phyloP scores from a whole-genome alignment of 2,797 vertebrate genomes.

The Melanotaenia boesemani region DNA sequence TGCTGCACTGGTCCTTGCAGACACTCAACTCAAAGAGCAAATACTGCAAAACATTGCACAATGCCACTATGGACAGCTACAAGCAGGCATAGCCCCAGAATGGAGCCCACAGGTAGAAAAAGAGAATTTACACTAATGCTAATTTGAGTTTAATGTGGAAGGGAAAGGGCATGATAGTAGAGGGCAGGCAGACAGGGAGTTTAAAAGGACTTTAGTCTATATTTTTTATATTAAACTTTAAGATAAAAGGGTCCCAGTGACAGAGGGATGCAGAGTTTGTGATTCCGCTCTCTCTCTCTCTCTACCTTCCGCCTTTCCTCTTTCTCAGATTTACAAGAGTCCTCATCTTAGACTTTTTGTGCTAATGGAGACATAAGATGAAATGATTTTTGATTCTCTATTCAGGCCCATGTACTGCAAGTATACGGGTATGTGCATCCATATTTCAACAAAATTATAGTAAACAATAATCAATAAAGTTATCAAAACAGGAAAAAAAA shows the following conservation, averaged over 20 bases:
- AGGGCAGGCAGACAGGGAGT: constrained; percentile 19
- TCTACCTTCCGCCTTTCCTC: constrained; percentile 5
- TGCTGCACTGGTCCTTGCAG: constrained; percentile 73
- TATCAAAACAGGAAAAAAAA: constrained; percentile 78
- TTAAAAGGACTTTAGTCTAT: constrained; percentile 28
- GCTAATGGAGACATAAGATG: constrained; percentile 55
- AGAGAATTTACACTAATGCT: constrained; percentile 48
- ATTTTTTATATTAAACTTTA: constrained; percentile 19
- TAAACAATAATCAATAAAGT: constrained; percentile 79
- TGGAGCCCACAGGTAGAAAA: constrained; percentile 31
- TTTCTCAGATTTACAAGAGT: constrained; percentile 38
- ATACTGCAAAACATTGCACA: constrained; percentile 84
- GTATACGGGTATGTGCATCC: constrained; percentile 85
- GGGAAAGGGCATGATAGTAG: constrained; percentile 16
- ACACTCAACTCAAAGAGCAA: constrained; percentile 82
- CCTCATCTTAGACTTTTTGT: constrained; percentile 50
- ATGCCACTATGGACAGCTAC: constrained; percentile 72
- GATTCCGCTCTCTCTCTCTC: constrained; percentile 19
- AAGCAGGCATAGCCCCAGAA: constrained; percentile 71
- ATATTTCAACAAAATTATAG: constrained; percentile 75
- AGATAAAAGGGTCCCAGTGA: constrained; percentile 42
- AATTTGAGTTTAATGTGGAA: constrained; percentile 41
- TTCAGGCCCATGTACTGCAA: constrained; percentile 73
- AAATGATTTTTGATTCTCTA: constrained; percentile 39
- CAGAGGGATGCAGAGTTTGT: constrained; percentile 5